Base-by-base conservation (phyloP, 2,888 invertebrate genomes). In the Troides helena region DNA sequence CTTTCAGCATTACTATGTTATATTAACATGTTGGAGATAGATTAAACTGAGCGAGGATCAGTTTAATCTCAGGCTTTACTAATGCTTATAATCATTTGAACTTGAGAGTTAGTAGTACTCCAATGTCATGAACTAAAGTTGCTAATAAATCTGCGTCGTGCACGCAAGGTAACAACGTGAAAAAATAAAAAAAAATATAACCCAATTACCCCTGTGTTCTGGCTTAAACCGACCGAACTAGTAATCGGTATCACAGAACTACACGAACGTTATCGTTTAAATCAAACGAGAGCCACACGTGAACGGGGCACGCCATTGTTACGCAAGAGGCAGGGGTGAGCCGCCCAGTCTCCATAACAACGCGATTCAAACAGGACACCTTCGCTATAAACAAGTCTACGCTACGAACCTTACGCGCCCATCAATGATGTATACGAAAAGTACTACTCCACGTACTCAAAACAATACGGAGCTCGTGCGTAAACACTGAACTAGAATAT, bases 201-300 rank as follows among this genome's bases (percentile, higher is more conserved):
- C 74, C 75, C 70, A 76, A 74, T 75, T 76, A 63, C 46, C 14
- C 53, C 14, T 46, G 66, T 65, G 53, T 66, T 64, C 64, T 64
- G 70, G 63, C 59, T 63, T 50, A 53, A 66, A 60, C 65, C 68
- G 70, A 76, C 73, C 72, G 63, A 67, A 72, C 73, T 74, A 67
- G 77, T 80, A 80, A 81, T 75, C 75, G 75, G 78, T 77, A 71
- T 74, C 74, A 77, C 79, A 78, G 81, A 79, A 78, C 73, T 75
- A 75, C 72, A 73, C 73, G 72, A 75, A 69, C 72, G 75, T 74
- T 77, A 81, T 79, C 76, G 56, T 64, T 59, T 66, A 73, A 74
- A 73, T 72, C 70, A 74, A 72, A 71, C 76, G 71, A 74, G 75
- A 77, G 71, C 73, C 75, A 75, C 80, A 82, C 80, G 82, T 80